Evolutionary conservation across 2,888 invertebrate species (phyloP), one percentile per base, ranked within the genome.

Genomic region (Lasioglossum lativentre): DNA sequence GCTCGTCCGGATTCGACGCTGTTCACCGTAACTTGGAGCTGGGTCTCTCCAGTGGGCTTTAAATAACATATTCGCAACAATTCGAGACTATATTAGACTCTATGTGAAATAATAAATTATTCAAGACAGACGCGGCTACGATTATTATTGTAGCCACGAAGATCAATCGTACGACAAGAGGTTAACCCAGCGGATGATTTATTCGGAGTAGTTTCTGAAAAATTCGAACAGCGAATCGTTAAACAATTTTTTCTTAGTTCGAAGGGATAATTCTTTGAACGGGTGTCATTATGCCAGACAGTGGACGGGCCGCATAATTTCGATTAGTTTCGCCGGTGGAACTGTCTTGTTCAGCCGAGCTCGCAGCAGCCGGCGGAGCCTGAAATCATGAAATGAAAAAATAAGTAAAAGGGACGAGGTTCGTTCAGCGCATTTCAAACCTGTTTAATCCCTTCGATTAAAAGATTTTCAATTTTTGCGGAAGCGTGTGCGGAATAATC

Each of bases 391-490:
- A 80, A 45, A 47, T 16, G 83, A 27, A 66, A n/a, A 71, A 45
- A 72, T 14, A 63, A 66, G 40, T 34, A 45, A 74, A n/a, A 52
- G 14, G 14, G n/a, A 27, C 23, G 27, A 30, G 27, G 34, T 52
- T 45, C 19, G 66, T 68, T 72, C 42, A 40, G 34, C 38, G 71
- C 74, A 75, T 86, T 86, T 72, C 75, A 56, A 83, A 75, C 74
- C 42, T 71, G 70, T 40, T 47, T 76, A 72, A 77, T 80, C 68
- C 73, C 34, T 63, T 74, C 78, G 71, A 80, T 87, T 87, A 86
- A 86, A 74, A 81, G 90, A 91, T 89, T 86, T 81, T 89, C 88
- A 81, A 87, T 90, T 88, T 86, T 87, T 83, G 30, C 71, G 52
- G 40, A 56, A 66, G 63, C 87, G 86, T 85, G 84, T 75, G 77